Evolutionary conservation across 2,888 invertebrate species (phyloP).

Genomic region (Nomada fucata): DNA sequence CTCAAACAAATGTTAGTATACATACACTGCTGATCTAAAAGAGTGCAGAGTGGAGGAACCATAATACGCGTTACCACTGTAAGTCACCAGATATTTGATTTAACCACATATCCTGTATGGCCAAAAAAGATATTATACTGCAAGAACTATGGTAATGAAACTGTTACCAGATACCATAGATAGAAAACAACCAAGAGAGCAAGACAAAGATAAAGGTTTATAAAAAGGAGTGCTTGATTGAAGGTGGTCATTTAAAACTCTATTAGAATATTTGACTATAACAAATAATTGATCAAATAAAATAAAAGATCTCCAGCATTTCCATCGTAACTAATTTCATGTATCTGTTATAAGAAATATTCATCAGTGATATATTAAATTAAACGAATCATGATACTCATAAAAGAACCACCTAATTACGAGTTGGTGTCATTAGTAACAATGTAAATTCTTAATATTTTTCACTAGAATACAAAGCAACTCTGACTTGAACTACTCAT

Average conservation of each 20-base stretch:
- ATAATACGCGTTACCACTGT: slow-evolving; percentile 78
- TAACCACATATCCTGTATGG: slow-evolving; percentile 56
- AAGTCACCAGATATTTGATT: slow-evolving; percentile 73
- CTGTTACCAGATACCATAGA: slow-evolving; percentile 68
- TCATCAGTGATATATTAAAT: not conserved
- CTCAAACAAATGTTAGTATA: slow-evolving; percentile 70
- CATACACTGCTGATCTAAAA: slow-evolving; percentile 79
- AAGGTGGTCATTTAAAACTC: slow-evolving; percentile 1
- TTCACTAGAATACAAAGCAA: not conserved
- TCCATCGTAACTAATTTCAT: slow-evolving; percentile 5
- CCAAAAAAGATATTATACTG: slow-evolving; percentile 55
- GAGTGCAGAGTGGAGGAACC: slow-evolving; percentile 80
- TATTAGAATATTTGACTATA: not conserved
- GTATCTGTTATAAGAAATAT: not conserved
- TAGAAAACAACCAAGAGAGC: slow-evolving; percentile 65
- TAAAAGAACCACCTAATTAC: slow-evolving; percentile 19
- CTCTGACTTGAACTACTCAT: not conserved
- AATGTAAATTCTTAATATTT: not conserved
- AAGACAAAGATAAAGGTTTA: slow-evolving; percentile 63
- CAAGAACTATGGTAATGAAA: slow-evolving; percentile 45
- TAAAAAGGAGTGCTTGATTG: slow-evolving; percentile 45
- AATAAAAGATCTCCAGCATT: not conserved
- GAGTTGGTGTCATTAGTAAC: not conserved
- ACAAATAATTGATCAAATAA: not conserved
- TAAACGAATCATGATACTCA: not conserved